Percentiles rank a stretch among this genome's conserved stretches.
phyloP scores from a whole-genome alignment of 2,113 vertebrate species.

The Danionella cerebrum region DNA sequence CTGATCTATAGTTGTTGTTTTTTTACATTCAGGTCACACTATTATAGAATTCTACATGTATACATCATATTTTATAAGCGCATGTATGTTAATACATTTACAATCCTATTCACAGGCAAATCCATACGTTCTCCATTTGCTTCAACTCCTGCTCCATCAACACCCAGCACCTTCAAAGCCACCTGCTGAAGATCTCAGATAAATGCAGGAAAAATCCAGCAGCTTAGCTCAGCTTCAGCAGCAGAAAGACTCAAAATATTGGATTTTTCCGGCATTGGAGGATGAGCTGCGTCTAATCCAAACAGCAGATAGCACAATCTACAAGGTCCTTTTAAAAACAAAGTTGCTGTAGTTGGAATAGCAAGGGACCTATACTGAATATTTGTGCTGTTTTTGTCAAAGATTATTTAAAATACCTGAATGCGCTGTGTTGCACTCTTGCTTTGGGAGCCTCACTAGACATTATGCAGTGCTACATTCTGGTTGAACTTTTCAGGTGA shows the following conservation, averaged over 20 bases:
- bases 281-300: neutral
- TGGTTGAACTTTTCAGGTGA: neutral
- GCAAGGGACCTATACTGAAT: too few relatives aligned
- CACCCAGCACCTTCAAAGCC: too few relatives aligned
- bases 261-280: neutral
- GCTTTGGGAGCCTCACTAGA: neutral
- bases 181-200: neutral
- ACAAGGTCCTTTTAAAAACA: neutral
- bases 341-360: neutral
- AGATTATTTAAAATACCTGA: too few relatives aligned
- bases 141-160: too few relatives aligned
- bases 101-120: too few relatives aligned
- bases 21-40: neutral
- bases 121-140: too few relatives aligned
- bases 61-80: neutral
- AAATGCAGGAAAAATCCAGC: neutral
- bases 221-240: neutral
- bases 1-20: neutral
- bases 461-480: neutral
- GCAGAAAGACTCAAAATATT: neutral
- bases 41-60: too few relatives aligned
- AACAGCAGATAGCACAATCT: neutral
- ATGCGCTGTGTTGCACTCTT: neutral
- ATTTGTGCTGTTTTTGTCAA: too few relatives aligned
- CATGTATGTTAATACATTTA: too few relatives aligned